Evolutionary conservation across 2,888 invertebrate genomes (phyloP), one percentile per base, ranked within the genome.

Genomic region (Eustalomyia histrio): DNA sequence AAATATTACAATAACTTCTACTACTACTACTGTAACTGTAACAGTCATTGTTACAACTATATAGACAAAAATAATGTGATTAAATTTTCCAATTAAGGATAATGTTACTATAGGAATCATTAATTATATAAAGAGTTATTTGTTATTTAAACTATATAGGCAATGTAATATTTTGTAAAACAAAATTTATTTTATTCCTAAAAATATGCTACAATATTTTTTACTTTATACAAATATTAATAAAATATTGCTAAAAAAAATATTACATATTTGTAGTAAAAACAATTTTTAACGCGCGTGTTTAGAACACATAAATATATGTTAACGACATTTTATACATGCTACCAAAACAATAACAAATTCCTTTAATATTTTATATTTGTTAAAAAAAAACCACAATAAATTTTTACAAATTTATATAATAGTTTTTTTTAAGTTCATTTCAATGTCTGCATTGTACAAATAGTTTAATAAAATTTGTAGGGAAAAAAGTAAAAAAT

Each of bases 31-130:
- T 24, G 9, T 9, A 57, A 33, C 29, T n/a, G 14, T 16, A n/a
- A 33, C 2, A 16, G 29, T 33, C 9, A 3, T 29, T 33, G 29
- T 18, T 53, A 43, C 53, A 16, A 24, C 7, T 35, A 60, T 55
- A 29, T 47, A 47, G 65, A 61, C 55, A 58, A n/a, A n/a, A n/a
- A 53, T 69, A 67, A 72, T 67, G 21, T 69, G 69, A 74, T 76
- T 73, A 74, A 69, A 69, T 69, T 74, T 80, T 73, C 55, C 61
- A 73, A 76, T 76, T 80, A 65, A 52, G 33, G 55, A 61, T 67
- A 64, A 65, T 55, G 24, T 18, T 60, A 29, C 58, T 71, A 35
- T 47, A 33, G 33, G 24, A 61, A 61, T 75, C 60, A 55, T 67
- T 63, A 63, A 55, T 50, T 47, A 47, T n/a, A 47, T 47, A 47